A percentile compares a stretch with the other conserved stretches of the same genome.
These are phyloP conservation scores for Platichthys stellatus DNA, from an alignment of 2,113 vertebrate genomes.

Conservation along the genomic window DNA sequence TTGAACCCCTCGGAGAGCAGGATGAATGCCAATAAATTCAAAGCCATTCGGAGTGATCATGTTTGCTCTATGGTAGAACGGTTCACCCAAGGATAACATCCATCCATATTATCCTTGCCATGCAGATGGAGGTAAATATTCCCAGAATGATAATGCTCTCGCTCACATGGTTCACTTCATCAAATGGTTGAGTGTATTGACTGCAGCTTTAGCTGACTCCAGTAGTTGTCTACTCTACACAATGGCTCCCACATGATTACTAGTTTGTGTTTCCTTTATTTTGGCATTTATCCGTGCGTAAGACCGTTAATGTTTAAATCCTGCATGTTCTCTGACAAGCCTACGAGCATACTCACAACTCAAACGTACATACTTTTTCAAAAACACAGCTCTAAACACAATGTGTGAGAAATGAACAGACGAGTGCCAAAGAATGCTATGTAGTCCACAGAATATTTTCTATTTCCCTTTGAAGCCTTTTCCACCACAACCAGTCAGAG, in stretches of 20 bases:
- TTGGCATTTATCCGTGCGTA: not conserved
- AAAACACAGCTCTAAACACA: not conserved
- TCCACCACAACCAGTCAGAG: conserved; percentile 5
- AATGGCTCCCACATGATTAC: not conserved
- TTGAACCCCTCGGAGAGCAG: conserved; percentile 30
- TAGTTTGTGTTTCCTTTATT: not conserved
- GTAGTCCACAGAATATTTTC: conserved; percentile 6
- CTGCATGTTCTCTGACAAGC: too few species aligned
- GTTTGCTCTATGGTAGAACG: conserved; percentile 50
- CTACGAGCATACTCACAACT: not conserved
- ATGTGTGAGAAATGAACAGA: not conserved
- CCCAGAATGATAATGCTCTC: conserved; percentile 25
- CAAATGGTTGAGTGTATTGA: conserved; percentile 13
- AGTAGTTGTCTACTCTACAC: too few species aligned
- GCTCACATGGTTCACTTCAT: conserved; percentile 18
- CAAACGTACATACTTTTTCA: not conserved
- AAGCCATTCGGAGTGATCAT: conserved; percentile 44
- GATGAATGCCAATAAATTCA: conserved; percentile 59
- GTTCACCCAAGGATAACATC: conserved; percentile 64
- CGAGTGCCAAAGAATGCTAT: not conserved
- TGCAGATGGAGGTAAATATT: conserved; percentile 30
- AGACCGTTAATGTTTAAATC: not conserved
- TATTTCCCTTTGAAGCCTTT: conserved; percentile 32
- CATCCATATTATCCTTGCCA: conserved; percentile 44
- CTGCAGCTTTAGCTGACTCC: too few species aligned